Conservation (phyloP, 2,888 invertebrate species). For the Hetaerina titia region DNA sequence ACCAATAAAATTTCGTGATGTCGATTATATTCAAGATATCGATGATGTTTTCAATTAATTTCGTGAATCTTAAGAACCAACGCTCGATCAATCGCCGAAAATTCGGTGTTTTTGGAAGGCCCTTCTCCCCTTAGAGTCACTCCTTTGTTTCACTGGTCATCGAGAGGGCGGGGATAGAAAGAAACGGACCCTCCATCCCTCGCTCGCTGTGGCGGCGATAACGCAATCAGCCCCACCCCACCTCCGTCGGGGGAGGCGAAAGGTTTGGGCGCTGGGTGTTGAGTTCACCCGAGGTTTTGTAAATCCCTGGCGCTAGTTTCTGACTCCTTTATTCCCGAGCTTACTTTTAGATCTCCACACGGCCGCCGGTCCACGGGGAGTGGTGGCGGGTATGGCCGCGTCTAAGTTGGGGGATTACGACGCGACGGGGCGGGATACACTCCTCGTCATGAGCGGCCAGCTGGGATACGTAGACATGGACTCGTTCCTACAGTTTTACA, state of each 20-base stretch:
- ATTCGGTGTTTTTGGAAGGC: not conserved
- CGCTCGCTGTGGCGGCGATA: not conserved
- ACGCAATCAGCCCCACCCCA: not conserved
- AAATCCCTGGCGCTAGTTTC: constrained; percentile 4
- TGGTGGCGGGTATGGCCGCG: not conserved
- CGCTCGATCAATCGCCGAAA: not conserved
- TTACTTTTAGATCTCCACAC: constrained; percentile 29
- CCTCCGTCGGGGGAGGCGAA: not conserved
- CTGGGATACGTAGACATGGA: constrained; percentile 61
- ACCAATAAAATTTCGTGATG: too few species aligned
- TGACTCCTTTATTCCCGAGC: not conserved
- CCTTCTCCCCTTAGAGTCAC: not conserved
- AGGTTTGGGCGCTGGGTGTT: not conserved
- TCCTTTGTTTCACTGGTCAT: not conserved
- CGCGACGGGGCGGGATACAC: not conserved
- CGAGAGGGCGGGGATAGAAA: not conserved
- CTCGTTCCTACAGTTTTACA: constrained; percentile 58
- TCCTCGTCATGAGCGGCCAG: constrained; percentile 40
- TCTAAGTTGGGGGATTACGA: not conserved
- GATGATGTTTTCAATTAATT: too few species aligned
- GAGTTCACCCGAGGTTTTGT: not conserved
- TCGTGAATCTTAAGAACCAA: not conserved
- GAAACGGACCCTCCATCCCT: not conserved
- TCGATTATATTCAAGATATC: too few species aligned
- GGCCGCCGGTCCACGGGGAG: not conserved